phyloP scores from a whole-genome alignment of 2,888 invertebrate genomes.

The Limnephilus lunatus region DNA sequence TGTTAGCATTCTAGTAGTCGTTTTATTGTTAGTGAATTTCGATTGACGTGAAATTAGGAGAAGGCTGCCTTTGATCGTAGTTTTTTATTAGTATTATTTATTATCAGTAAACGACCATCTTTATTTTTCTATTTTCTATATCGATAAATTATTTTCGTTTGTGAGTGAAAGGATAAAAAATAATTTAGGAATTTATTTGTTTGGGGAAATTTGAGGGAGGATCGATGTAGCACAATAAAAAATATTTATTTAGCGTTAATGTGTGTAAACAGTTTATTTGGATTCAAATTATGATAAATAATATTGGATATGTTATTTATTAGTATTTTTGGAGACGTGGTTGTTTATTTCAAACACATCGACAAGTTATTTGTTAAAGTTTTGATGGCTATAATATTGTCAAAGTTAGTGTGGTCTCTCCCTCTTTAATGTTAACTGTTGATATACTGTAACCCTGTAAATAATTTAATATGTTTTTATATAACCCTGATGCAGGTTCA shows the following conservation, averaged over 20 bases:
- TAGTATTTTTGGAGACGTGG: neutral
- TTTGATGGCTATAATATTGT: too few relatives aligned
- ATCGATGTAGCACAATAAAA: neutral
- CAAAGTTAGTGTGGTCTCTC: too few relatives aligned
- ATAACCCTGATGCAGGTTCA: too few relatives aligned
- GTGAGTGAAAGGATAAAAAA: too few relatives aligned
- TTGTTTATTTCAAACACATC: neutral
- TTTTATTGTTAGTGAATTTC: constrained; percentile 50
- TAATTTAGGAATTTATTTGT: neutral
- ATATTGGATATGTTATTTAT: neutral
- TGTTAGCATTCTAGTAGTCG: constrained; percentile 13
- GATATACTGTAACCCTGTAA: too few relatives aligned
- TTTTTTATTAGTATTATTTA: neutral
- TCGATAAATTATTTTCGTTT: neutral
- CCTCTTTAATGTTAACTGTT: too few relatives aligned
- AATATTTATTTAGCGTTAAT: neutral
- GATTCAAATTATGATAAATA: neutral
- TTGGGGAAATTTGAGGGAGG: neutral
- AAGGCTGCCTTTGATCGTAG: constrained; percentile 43
- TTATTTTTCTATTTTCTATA: neutral
- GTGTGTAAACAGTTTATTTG: neutral
- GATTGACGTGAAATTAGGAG: constrained; percentile 63
- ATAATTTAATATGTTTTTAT: too few relatives aligned
- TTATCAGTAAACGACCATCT: neutral
- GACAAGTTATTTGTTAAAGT: neutral